Evolutionary conservation across 2,797 vertebrate genomes (phyloP).

Genomic region (Glossophaga mutica): DNA sequence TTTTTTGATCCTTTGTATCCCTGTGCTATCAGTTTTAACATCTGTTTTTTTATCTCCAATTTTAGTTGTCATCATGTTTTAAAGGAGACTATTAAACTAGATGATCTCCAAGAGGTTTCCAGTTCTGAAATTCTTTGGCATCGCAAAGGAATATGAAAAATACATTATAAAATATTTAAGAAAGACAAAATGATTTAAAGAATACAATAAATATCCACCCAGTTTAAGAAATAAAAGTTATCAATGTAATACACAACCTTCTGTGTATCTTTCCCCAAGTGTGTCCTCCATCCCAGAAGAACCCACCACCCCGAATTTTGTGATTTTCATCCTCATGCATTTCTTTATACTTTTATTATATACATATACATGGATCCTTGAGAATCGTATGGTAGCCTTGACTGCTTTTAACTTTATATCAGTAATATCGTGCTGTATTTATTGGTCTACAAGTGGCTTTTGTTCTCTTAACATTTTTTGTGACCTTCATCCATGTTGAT

Average conservation of each 20-base stretch:
- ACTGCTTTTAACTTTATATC: background rate
- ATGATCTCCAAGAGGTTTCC: background rate
- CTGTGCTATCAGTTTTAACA: background rate
- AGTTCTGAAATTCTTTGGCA: background rate
- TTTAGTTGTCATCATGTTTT: background rate
- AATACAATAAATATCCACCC: background rate
- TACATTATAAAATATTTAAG: slow-evolving; percentile 14
- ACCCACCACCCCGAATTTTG: background rate
- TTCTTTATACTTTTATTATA: background rate
- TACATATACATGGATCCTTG: background rate
- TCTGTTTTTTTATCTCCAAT: background rate
- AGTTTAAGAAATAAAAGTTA: background rate
- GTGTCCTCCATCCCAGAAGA: background rate
- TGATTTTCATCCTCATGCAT: background rate
- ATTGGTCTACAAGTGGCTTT: background rate
- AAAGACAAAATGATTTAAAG: background rate
- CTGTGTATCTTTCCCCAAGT: background rate
- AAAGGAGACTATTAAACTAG: background rate
- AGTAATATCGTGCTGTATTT: background rate
- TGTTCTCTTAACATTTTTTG: background rate
- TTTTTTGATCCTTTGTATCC: background rate
- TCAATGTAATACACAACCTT: background rate
- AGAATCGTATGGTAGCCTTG: background rate
- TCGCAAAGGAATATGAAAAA: background rate
- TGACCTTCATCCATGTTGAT: background rate